Base-by-base conservation (phyloP, 2,888 invertebrate genomes). In the Lasioglossum marginatum region DNA sequence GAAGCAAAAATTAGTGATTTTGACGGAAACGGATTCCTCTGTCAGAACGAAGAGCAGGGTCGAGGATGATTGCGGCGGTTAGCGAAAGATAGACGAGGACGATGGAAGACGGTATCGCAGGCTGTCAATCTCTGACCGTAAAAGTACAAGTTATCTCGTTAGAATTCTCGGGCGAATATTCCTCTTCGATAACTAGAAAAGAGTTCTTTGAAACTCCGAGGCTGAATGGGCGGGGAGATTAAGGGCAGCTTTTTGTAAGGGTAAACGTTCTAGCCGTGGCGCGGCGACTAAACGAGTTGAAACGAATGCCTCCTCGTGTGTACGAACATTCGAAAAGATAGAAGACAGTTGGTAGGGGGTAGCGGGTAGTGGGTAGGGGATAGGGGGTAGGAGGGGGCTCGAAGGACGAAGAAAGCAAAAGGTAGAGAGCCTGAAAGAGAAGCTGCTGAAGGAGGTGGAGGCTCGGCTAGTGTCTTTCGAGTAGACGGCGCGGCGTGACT, bases 121-220 rank as follows among this genome's bases (percentile, higher is more conserved):
- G 57, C 79, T 82, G 83, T 87, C 90, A 81, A 89, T 89, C 90
- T 82, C 81, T 74, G 82, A 86, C 85, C 83, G 84, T 86, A 83
- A 87, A 80, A 81, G 82, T 81, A 87, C 81, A 90, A 90, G 90
- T 90, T 87, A 87, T 86, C 89, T 90, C 90, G 84, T 88, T 90
- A 84, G 84, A 81, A n/a, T n/a, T n/a, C 34, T 81, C 71, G 34
- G 23, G 48, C 78, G 87, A 79, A 88, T 87, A 89, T 90, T 81
- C 75, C 79, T 72, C 63, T 77, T 82, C 88, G 80, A 90, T 90
- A 89, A 85, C 89, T 81, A 76, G 89, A 88, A 82, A 85, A 85
- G 81, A 85, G 87, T 73, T 85, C 81, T 85, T 84, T 76, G 90
- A 85, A 79, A 68, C 71, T 31, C 57, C 37, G 68, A 60, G 48